Conservation (phyloP, 2,797 vertebrate genomes). For the Gambelia wislizenii region DNA sequence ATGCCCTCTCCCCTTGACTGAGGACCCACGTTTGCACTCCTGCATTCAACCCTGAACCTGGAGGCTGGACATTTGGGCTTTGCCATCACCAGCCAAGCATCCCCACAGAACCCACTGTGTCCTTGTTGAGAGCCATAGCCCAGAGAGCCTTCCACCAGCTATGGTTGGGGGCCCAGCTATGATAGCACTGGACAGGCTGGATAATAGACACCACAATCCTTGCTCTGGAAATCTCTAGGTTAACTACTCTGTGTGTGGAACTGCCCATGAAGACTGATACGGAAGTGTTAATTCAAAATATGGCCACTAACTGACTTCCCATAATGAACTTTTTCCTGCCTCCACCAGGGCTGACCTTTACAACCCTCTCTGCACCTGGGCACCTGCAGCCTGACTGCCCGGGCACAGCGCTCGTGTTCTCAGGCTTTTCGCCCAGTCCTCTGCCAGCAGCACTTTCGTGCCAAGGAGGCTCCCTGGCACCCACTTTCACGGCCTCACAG, state of each 20-base stretch:
- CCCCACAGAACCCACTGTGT: no score
- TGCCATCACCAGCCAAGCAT: background rate
- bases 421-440: no score
- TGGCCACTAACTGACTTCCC: background rate
- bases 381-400: background rate
- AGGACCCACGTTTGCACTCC: no score
- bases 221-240: no score
- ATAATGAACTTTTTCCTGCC: background rate
- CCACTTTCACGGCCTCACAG: background rate
- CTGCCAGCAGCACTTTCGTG: background rate
- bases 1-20: no score
- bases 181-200: background rate
- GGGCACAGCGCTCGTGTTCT: background rate
- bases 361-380: background rate
- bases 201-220: no score
- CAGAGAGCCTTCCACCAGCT: background rate
- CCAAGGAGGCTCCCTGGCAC: background rate
- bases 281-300: background rate
- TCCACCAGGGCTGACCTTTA: background rate
- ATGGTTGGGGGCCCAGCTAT: background rate
- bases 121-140: background rate
- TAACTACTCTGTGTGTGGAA: no score
- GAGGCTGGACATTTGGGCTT: no score
- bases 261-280: background rate
- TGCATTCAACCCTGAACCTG: no score